Conservation (phyloP, 2,113 vertebrate genomes). For the Esox niger region DNA sequence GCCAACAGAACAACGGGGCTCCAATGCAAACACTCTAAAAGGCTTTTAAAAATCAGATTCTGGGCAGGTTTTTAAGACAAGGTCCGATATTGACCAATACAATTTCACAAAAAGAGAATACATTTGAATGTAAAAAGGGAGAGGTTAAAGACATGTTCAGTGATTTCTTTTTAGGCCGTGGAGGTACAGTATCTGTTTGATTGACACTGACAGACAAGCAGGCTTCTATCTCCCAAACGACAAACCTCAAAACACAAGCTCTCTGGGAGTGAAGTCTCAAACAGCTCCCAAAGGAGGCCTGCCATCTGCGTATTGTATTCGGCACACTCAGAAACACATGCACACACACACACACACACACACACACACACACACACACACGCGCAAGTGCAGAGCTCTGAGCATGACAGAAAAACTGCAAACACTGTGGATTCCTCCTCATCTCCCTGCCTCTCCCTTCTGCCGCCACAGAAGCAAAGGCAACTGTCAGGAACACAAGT, state of each 20-base stretch:
- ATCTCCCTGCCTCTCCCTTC: conserved; percentile 22
- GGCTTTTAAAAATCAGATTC: neutral
- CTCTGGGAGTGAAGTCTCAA: neutral
- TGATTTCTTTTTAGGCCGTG: neutral
- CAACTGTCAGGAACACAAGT: conserved; percentile 20
- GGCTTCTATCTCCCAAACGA: too few species aligned
- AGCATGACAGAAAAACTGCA: conserved; percentile 15
- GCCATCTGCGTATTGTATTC: neutral
- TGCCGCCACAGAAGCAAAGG: conserved; percentile 23
- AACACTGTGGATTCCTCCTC: conserved; percentile 25
- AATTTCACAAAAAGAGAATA: neutral
- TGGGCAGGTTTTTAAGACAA: neutral
- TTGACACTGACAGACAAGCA: neutral
- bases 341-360: conserved; percentile 4
- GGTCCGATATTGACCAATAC: neutral
- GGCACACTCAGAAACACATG: neutral
- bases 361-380: neutral
- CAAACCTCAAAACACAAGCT: too few species aligned
- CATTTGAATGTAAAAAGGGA: neutral
- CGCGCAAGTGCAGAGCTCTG: neutral
- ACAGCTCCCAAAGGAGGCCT: neutral
- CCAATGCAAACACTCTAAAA: too few species aligned
- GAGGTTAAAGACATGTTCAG: too few species aligned
- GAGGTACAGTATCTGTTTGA: neutral
- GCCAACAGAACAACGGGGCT: too few species aligned